Evolutionary conservation across 2,888 invertebrate species (phyloP).

Genomic region (Malthinus flaveolus): DNA sequence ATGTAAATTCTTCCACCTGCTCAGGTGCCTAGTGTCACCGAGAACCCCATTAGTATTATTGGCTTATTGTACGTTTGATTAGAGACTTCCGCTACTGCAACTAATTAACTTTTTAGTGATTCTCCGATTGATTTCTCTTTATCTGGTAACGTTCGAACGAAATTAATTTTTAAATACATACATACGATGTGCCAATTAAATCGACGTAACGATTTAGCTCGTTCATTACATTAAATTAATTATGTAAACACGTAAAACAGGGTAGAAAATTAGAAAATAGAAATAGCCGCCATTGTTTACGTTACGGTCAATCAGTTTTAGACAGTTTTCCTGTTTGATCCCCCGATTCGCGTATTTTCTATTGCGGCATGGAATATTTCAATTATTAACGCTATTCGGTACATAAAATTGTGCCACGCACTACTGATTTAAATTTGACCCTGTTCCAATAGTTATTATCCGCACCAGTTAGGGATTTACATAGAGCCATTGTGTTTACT

Average conservation of each 20-base stretch:
- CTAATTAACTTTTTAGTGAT: no score
- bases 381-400: constrained; percentile 39
- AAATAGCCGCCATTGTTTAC: constrained; percentile 26
- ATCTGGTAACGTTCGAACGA: no score
- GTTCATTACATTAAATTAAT: constrained; percentile 12
- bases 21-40: no score
- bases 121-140: no score
- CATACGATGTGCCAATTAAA: no score
- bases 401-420: constrained; percentile 35
- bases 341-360: constrained; percentile 16
- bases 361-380: constrained; percentile 36
- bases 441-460: constrained; percentile 23
- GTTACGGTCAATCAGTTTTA: constrained; percentile 33
- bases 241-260: constrained; percentile 20
- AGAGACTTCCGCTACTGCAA: no score
- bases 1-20: no score
- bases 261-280: constrained; percentile 27
- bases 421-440: constrained; percentile 27
- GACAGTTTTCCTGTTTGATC: constrained; percentile 27
- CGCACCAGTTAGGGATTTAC: constrained; percentile 21
- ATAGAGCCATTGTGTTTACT: constrained; percentile 10
- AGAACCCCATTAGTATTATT: no score
- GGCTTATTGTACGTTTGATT: no score
- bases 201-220: no score
- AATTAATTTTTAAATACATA: no score